Percentiles rank a stretch among this genome's conserved stretches.
phyloP scores from a whole-genome alignment of 2,888 invertebrate species.

The Dynastes hyllus region DNA sequence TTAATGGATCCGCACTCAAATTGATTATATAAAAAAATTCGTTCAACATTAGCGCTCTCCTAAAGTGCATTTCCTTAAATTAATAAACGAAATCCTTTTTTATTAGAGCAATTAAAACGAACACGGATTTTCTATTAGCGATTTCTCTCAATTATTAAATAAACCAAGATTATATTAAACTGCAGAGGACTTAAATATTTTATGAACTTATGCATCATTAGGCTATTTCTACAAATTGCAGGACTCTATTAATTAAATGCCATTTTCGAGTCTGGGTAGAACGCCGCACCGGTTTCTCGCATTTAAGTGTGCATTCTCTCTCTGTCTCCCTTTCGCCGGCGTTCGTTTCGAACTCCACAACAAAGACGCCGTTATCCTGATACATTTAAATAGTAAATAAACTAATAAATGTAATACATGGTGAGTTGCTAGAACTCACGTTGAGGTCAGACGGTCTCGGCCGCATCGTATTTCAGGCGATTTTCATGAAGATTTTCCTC shows the following conservation, averaged over 20 bases:
- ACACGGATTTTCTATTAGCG: slow-evolving; percentile 19
- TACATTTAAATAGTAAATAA: slow-evolving; percentile 53
- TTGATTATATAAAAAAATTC: no score
- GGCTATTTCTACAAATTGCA: slow-evolving; percentile 54
- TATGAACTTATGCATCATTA: slow-evolving; percentile 52
- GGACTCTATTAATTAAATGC: slow-evolving; percentile 56
- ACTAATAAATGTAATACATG: slow-evolving; percentile 61
- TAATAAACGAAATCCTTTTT: slow-evolving; percentile 16
- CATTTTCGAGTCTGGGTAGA: slow-evolving; percentile 50
- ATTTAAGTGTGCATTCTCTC: slow-evolving; percentile 14
- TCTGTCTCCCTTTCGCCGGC: neutral
- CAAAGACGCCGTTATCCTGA: slow-evolving; percentile 29
- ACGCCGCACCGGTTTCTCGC: slow-evolving; percentile 22
- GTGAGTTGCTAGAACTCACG: slow-evolving; percentile 60
- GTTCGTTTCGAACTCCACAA: neutral
- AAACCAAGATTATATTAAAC: slow-evolving; percentile 37
- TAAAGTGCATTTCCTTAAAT: neutral
- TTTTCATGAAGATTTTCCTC: slow-evolving; percentile 59
- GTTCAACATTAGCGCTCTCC: neutral
- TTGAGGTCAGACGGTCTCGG: slow-evolving; percentile 60
- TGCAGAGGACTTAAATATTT: slow-evolving; percentile 52
- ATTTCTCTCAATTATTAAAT: slow-evolving; percentile 17
- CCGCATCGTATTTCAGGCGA: slow-evolving; percentile 61
- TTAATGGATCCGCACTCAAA: neutral
- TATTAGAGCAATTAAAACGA: slow-evolving; percentile 26